These are phyloP conservation scores for Drosophila putrida DNA, from an alignment of 2,888 invertebrate species.

Conservation along the genomic window DNA sequence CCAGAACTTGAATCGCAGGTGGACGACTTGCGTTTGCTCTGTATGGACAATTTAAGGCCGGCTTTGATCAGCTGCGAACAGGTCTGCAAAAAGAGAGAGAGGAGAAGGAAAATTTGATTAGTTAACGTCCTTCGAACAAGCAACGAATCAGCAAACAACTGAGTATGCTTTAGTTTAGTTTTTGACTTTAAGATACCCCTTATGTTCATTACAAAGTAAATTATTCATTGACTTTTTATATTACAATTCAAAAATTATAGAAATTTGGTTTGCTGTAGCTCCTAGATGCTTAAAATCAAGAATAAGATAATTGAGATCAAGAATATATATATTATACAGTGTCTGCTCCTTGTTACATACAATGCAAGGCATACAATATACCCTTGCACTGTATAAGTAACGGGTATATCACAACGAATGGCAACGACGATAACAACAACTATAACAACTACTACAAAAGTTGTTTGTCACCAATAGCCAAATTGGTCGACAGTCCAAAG, in stretches of 20 bases:
- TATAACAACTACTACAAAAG: conserved; percentile 56
- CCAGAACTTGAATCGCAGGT: conserved; percentile 87
- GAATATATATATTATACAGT: background rate
- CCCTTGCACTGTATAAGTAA: no score
- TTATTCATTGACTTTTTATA: background rate
- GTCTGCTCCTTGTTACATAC: no score
- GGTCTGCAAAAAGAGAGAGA: conserved; percentile 87
- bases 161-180: background rate
- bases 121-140: conserved; percentile 17
- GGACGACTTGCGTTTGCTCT: conserved; percentile 93
- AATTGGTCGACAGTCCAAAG: conserved; percentile 52
- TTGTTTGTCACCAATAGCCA: conserved; percentile 84
- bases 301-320: no score
- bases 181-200: background rate
- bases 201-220: background rate
- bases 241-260: no score
- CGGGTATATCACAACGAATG: conserved; percentile 3
- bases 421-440: background rate
- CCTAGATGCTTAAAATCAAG: no score
- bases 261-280: no score
- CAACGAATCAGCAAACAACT: background rate
- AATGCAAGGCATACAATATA: no score
- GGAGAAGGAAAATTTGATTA: conserved; percentile 19
- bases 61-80: conserved; percentile 96
- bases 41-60: conserved; percentile 95